phyloP scores from a whole-genome alignment of 2,888 invertebrate species.

The Celastrina argiolus region DNA sequence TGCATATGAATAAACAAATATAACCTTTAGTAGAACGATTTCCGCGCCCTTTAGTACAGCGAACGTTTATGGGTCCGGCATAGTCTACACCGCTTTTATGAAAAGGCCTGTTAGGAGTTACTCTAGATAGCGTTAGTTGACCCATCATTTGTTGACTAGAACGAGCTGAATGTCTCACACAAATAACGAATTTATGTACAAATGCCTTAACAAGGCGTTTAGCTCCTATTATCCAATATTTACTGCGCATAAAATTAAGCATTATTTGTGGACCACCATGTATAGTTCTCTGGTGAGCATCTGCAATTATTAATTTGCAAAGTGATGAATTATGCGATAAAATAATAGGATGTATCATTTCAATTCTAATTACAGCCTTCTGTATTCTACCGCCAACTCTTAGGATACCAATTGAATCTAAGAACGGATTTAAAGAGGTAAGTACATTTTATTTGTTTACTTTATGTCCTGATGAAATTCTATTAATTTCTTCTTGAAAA shows the following conservation, averaged over 20 bases:
- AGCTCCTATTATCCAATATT: constrained; percentile 30
- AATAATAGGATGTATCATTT: constrained; percentile 25
- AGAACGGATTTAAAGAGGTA: constrained; percentile 19
- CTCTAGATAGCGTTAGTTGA: constrained; percentile 28
- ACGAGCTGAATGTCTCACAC: constrained; percentile 26
- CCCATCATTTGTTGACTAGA: constrained; percentile 32
- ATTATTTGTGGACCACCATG: constrained; percentile 35
- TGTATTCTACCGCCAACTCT: constrained; percentile 24
- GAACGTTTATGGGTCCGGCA: constrained; percentile 29
- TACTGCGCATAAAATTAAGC: constrained; percentile 28
- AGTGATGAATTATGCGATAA: constrained; percentile 24
- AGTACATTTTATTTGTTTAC: constrained; percentile 8
- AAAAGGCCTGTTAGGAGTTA: constrained; percentile 29
- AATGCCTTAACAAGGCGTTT: constrained; percentile 26
- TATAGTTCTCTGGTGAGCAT: constrained; percentile 35
- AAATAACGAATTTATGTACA: constrained; percentile 28
- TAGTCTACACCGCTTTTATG: constrained; percentile 31
- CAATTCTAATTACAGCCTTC: neutral
- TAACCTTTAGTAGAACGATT: constrained; percentile 25
- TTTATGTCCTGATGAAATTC: neutral
- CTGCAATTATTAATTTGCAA: constrained; percentile 29
- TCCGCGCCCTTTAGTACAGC: constrained; percentile 25
- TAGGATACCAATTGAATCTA: constrained; percentile 20
- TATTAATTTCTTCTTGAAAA: neutral
- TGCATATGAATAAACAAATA: constrained; percentile 23